These are phyloP conservation scores for Brachyhypopomus gauderio DNA, from an alignment of 2,113 vertebrate genomes.

Conservation along the genomic window DNA sequence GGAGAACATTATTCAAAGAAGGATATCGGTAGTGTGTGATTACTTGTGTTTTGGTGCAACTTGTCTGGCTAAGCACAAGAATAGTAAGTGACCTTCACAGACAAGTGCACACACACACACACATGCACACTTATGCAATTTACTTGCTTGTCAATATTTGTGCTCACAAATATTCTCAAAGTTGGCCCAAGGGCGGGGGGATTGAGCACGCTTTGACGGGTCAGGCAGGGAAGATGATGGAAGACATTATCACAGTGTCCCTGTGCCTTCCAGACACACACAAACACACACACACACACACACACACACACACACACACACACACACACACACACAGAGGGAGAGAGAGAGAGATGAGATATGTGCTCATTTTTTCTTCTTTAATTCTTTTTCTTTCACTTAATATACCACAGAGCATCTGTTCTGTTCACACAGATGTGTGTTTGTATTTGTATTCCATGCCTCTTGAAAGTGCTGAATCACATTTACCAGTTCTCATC, in stretches of 20 bases:
- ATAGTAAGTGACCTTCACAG: slow-evolving; percentile 13
- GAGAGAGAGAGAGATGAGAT: too few relatives aligned
- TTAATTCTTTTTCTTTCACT: too few relatives aligned
- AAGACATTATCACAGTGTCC: slow-evolving; percentile 60
- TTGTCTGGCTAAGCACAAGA: background rate
- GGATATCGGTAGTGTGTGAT: background rate
- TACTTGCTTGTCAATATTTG: slow-evolving; percentile 80
- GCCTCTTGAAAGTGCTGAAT: too few relatives aligned
- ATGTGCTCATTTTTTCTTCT: background rate
- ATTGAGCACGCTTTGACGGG: slow-evolving; percentile 72
- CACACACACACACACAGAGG: too few relatives aligned
- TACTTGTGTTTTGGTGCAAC: background rate
- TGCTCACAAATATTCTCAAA: slow-evolving; percentile 72
- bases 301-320: slow-evolving; percentile 30
- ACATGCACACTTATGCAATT: slow-evolving; percentile 62
- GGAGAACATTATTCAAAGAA: too few relatives aligned
- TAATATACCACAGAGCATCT: too few relatives aligned
- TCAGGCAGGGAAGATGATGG: slow-evolving; percentile 71
- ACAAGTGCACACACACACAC: slow-evolving; percentile 49
- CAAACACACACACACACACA: slow-evolving; percentile 10
- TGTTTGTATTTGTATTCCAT: too few relatives aligned
- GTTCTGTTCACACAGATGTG: too few relatives aligned
- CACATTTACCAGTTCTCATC: too few relatives aligned
- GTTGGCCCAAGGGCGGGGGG: slow-evolving; percentile 78
- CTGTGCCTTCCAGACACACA: slow-evolving; percentile 28